Evolutionary conservation across 2,797 vertebrate species (phyloP).

Genomic region (Gallinago stenura): DNA sequence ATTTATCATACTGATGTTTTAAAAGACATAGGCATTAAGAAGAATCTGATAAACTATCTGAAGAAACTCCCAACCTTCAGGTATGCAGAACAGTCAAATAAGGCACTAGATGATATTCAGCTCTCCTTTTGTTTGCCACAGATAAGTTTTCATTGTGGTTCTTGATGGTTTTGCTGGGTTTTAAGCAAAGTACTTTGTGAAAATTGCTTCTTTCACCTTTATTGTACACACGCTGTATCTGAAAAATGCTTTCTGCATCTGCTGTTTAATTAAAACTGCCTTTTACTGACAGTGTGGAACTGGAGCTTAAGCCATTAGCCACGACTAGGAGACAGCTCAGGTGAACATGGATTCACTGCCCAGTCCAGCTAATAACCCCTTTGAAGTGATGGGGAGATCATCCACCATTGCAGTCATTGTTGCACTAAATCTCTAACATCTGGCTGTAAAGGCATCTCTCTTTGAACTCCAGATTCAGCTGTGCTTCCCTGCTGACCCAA

Average conservation of each 20-base stretch:
- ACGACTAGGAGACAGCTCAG: background rate
- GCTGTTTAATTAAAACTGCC: background rate
- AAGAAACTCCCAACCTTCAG: background rate
- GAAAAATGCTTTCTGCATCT: background rate
- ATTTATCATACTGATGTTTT: background rate
- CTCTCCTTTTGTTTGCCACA: background rate
- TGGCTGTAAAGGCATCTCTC: background rate
- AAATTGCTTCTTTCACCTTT: background rate
- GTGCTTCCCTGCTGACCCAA: background rate
- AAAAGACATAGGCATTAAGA: background rate
- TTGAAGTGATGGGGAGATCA: background rate
- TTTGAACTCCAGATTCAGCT: background rate
- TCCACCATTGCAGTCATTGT: background rate
- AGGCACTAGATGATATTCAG: background rate
- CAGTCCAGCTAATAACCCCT: background rate
- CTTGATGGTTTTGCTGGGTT: background rate
- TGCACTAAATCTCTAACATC: background rate
- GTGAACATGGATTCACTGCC: background rate
- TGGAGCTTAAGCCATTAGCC: background rate
- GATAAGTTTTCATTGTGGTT: background rate
- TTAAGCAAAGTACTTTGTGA: background rate
- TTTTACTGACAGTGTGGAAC: background rate
- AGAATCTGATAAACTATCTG: background rate
- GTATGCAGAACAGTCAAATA: background rate
- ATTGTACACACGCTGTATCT: rapidly evolving